phyloP scores from a whole-genome alignment of 2,888 invertebrate genomes.

The Noctua comes region DNA sequence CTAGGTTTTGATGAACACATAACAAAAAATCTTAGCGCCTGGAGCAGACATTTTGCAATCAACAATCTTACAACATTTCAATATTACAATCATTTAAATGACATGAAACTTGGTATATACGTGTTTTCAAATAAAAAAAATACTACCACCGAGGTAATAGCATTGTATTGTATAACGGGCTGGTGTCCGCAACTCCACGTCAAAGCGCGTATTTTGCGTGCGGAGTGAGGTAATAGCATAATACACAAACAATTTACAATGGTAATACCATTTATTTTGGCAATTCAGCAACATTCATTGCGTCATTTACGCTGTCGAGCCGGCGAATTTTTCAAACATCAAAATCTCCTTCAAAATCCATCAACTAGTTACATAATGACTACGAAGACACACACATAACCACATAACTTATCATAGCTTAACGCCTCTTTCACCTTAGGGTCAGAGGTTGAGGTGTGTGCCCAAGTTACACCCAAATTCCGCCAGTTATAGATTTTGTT shows the following conservation, averaged over 20 bases:
- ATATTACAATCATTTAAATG: no score
- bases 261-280: not conserved
- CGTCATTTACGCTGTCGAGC: not conserved
- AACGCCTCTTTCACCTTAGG: not conserved
- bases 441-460: not conserved
- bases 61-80: not conserved
- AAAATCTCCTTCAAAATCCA: not conserved
- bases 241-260: not conserved
- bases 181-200: no score
- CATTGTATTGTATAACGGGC: no score
- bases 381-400: no score
- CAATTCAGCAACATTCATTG: not conserved
- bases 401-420: not conserved
- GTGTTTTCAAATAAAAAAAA: not conserved
- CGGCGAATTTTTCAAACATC: not conserved
- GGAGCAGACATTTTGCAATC: conserved; percentile 1
- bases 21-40: not conserved
- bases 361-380: not conserved
- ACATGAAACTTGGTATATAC: not conserved
- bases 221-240: not conserved
- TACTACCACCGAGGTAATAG: not conserved
- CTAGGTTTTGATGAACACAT: not conserved
- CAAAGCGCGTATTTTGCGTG: no score
- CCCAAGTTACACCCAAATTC: not conserved
- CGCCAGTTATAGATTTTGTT: not conserved